Evolutionary conservation across 1,140 invertebrate genomes (phyloP), one percentile per base, ranked within the genome.

Genomic region (Drosophila punjabiensis): DNA sequence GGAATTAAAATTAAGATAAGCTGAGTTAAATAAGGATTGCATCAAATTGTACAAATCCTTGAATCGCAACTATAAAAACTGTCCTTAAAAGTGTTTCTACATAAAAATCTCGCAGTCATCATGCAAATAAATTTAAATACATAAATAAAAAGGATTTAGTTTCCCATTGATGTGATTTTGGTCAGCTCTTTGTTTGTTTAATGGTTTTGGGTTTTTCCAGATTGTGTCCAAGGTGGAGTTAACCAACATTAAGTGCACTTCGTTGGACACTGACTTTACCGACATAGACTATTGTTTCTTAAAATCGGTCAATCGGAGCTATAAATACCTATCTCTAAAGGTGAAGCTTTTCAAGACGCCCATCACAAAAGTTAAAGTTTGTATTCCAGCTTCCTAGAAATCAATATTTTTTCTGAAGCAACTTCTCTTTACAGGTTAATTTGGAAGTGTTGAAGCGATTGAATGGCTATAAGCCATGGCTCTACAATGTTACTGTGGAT

Each of bases 401-500:
- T 10, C 9, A 13, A 50, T 28, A 11, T 7, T 14, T 18, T 37
- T 7, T 3, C 10, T 1, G 16, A 14, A 16, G 24, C 3, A 14
- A 9, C 4, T n/a, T 10, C 2, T 35, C 0, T 3, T 1, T 37
- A 6, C 1, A 74, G 70, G 13, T 70, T 3, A 70, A 69, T 24
- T 2, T 43, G 13, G 45, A 35, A 5, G 3, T 74, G 0, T 18
- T 43, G 1, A 71, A 52, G 14, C 47, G 30, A 24, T 41, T 11
- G 7, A 70, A 6, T 33, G 74, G 53, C 24, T 76, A 76, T 13
- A 66, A 39, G 11, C 70, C 61, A 0, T 76, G 63, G n/a, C 37
- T 76, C 1, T 76, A 76, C 11, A 76, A 76, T 10, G 11, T 66
- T 14, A 75, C 71, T 4, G 18, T 52, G 3, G 71, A 76, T 16